Percentiles rank a stretch among this genome's conserved stretches.
phyloP scores from a whole-genome alignment of 2,888 invertebrate genomes.

The Ochropleura leucogaster region DNA sequence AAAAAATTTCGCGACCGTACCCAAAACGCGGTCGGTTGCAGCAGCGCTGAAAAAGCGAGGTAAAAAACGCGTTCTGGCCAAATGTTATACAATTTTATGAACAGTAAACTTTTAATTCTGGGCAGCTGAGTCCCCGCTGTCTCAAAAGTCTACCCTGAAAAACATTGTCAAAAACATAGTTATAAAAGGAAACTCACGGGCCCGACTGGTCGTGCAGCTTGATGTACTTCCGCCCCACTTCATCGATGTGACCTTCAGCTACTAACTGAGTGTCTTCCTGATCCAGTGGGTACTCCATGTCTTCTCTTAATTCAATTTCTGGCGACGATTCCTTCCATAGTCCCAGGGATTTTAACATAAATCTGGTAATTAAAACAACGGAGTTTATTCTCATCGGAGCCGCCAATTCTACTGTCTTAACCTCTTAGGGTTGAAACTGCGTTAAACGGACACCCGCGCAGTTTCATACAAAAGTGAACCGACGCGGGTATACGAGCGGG shows the following conservation, averaged over 20 bases:
- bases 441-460: too few species aligned
- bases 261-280: slow-evolving; percentile 81
- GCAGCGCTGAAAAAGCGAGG: too few species aligned
- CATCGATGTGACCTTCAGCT: slow-evolving; percentile 77
- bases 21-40: too few species aligned
- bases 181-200: slow-evolving; percentile 81
- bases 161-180: not conserved
- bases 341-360: slow-evolving; percentile 98
- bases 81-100: too few species aligned
- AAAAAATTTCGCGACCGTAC: too few species aligned
- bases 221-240: slow-evolving; percentile 84
- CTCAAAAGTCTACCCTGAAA: not conserved
- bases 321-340: slow-evolving; percentile 92
- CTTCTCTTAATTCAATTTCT: slow-evolving; percentile 84
- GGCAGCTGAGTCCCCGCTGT: too few species aligned
- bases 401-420: not conserved
- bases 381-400: not conserved
- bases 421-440: not conserved
- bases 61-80: too few species aligned
- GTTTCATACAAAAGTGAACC: too few species aligned
- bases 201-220: slow-evolving; percentile 78
- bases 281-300: slow-evolving; percentile 79
- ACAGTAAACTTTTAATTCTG: too few species aligned
- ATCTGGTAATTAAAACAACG: slow-evolving; percentile 87
- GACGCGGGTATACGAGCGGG: too few species aligned